These are phyloP conservation scores for Mareca penelope DNA, from an alignment of 2,797 vertebrate species.

Conservation along the genomic window DNA sequence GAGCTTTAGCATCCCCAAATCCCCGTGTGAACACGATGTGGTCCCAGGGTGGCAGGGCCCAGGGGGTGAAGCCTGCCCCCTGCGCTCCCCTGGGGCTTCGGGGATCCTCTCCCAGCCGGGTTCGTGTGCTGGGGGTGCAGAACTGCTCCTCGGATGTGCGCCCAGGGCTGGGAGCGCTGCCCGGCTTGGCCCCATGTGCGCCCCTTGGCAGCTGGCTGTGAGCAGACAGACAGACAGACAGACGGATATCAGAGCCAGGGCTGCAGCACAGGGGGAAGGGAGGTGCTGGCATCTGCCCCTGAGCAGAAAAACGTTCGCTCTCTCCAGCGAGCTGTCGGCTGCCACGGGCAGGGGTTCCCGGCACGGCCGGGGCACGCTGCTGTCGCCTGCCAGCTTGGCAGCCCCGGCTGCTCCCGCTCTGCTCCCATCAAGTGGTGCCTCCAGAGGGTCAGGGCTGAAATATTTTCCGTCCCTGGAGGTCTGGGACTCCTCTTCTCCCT, in stretches of 20 bases:
- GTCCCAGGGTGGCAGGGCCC: background rate
- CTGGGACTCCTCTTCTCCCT: background rate
- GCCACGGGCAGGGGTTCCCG: background rate
- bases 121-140: background rate
- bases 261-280: fast-evolving
- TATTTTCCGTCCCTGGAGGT: background rate
- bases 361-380: fast-evolving
- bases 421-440: background rate
- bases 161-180: fast-evolving
- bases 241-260: background rate
- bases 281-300: background rate
- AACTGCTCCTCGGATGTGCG: fast-evolving
- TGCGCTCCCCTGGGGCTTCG: fast-evolving
- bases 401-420: background rate
- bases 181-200: background rate
- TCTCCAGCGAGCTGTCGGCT: background rate
- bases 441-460: background rate
- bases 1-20: background rate
- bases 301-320: background rate
- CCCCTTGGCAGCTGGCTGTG: background rate
- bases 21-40: fast-evolving
- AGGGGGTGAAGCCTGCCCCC: background rate
- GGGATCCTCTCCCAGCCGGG: background rate
- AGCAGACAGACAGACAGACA: fast-evolving
- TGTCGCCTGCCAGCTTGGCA: background rate